Conservation (phyloP, 2,888 invertebrate species). For the Silvanus unidentatus region DNA sequence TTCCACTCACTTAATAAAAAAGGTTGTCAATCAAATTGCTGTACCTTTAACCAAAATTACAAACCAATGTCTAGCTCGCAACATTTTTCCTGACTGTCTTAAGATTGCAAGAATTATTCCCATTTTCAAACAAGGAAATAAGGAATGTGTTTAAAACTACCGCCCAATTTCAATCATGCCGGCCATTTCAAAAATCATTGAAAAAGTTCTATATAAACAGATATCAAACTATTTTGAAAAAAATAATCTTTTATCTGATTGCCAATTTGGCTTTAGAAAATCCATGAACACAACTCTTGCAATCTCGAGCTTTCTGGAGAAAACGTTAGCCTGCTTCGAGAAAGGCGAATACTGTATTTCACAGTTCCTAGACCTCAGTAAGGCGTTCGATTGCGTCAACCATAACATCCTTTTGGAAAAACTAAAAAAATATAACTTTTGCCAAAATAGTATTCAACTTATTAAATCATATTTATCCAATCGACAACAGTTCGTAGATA, state of each 20-base stretch:
- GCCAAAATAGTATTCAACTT: background rate
- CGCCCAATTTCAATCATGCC: slow-evolving; percentile 15
- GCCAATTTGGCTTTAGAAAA: slow-evolving; percentile 1
- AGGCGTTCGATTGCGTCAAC: slow-evolving; percentile 3
- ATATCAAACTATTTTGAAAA: slow-evolving; percentile 7
- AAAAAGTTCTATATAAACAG: background rate
- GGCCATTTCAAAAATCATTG: slow-evolving; percentile 12
- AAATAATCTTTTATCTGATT: slow-evolving; percentile 1
- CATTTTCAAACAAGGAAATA: slow-evolving; percentile 16
- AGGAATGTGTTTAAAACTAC: slow-evolving; percentile 9
- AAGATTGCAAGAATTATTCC: slow-evolving; percentile 16
- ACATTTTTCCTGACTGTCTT: slow-evolving; percentile 16
- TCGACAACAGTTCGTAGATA: background rate
- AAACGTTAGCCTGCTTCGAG: background rate
- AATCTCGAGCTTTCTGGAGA: background rate
- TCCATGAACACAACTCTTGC: background rate
- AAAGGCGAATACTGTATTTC: background rate
- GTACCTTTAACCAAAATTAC: slow-evolving; percentile 8
- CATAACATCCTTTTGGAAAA: background rate
- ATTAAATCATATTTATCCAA: slow-evolving; percentile 1
- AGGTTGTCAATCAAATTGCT: slow-evolving; percentile 8
- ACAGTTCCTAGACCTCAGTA: background rate
- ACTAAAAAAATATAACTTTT: background rate
- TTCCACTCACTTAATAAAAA: slow-evolving; percentile 5
- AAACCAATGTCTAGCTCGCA: slow-evolving; percentile 10